A percentile compares a stretch with the other conserved stretches of the same genome.
These are phyloP conservation scores for Acrocephalus kingi DNA, from an alignment of 2,113 vertebrate species.

Conservation along the genomic window DNA sequence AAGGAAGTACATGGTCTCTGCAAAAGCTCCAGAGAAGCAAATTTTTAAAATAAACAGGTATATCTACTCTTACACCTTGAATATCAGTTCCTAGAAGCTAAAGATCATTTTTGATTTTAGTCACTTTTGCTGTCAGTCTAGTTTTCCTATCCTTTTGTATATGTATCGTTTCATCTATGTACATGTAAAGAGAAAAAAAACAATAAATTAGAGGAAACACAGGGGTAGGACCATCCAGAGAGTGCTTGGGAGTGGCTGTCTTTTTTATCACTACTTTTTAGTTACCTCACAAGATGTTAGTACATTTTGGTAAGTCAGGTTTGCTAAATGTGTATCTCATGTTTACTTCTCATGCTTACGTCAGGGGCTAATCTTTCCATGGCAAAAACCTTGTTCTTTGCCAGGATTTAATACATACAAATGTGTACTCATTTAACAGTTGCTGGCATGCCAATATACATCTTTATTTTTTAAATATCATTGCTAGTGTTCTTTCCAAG, in stretches of 20 bases:
- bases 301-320: background rate
- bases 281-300: background rate
- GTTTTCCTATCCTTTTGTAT: background rate
- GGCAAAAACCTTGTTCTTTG: background rate
- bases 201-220: background rate
- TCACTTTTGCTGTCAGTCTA: background rate
- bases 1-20: background rate
- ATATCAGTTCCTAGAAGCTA: background rate
- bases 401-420: background rate
- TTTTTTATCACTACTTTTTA: background rate
- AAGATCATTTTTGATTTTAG: background rate
- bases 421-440: background rate
- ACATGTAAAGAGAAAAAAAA: background rate
- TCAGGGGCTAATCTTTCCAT: background rate
- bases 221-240: background rate
- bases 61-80: background rate
- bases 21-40: background rate
- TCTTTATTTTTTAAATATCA: background rate
- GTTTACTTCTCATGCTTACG: background rate
- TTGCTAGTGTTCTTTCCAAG: background rate
- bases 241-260: background rate
- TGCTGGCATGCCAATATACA: background rate
- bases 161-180: background rate
- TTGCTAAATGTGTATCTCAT: background rate
- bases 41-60: background rate